phyloP scores from a whole-genome alignment of 2,113 vertebrate genomes.

The Oryzias javanicus region DNA sequence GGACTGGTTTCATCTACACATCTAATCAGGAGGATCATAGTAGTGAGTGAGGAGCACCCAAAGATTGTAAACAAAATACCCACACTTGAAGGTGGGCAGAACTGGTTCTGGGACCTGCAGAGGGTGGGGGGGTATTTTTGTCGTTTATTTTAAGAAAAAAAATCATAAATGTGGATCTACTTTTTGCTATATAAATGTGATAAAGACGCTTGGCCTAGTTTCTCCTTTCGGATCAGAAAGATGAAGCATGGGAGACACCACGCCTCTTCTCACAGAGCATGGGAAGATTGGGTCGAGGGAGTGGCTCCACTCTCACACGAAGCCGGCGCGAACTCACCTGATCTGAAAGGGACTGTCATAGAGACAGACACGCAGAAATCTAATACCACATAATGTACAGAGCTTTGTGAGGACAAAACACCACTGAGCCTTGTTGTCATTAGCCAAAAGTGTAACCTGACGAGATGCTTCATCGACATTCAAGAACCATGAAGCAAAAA shows the following conservation, averaged over 20 bases:
- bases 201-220: conserved; percentile 46
- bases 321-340: conserved; percentile 48
- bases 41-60: conserved; percentile 38
- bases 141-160: too few species aligned
- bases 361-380: conserved; percentile 58
- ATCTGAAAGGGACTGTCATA: conserved; percentile 48
- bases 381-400: conserved; percentile 47
- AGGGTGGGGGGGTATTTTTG: too few species aligned
- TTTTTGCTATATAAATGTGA: too few species aligned
- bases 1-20: conserved; percentile 65
- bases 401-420: conserved; percentile 45
- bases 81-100: neutral
- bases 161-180: too few species aligned
- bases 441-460: conserved; percentile 39
- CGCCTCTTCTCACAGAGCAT: conserved; percentile 54
- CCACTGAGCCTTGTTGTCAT: conserved; percentile 34
- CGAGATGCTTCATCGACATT: conserved; percentile 13
- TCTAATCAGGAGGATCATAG: conserved; percentile 55
- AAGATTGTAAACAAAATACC: conserved; percentile 27
- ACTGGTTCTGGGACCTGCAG: neutral
- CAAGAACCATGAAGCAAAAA: conserved; percentile 10
- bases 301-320: conserved; percentile 50
- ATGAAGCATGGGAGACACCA: conserved; percentile 20
- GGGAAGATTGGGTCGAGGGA: conserved; percentile 67
- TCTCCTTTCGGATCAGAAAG: conserved; percentile 52